A percentile compares a stretch with the other conserved stretches of the same genome.
Conservation (phyloP, 2,888 invertebrate species). For the Phasia obesa region DNA sequence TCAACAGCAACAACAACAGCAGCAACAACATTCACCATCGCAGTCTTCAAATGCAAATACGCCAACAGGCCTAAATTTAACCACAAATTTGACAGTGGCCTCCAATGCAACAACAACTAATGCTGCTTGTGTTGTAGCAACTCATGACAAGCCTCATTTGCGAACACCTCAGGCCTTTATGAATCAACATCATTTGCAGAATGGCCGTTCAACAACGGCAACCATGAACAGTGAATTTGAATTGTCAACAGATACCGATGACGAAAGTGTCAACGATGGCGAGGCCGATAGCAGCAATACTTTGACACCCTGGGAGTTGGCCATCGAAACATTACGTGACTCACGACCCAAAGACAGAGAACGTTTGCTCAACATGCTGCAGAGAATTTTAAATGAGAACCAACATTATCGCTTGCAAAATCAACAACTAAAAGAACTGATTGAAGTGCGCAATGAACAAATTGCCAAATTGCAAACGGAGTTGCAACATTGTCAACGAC, state of each 20-base stretch:
- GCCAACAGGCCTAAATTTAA: slow-evolving; percentile 67
- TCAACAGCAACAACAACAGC: slow-evolving; percentile 72
- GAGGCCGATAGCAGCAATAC: slow-evolving; percentile 82
- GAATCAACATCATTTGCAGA: slow-evolving; percentile 70
- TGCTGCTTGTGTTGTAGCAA: slow-evolving; percentile 67
- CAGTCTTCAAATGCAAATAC: slow-evolving; percentile 66
- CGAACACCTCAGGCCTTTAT: slow-evolving; percentile 62
- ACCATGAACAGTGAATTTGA: slow-evolving; percentile 85
- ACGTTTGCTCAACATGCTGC: slow-evolving; percentile 80
- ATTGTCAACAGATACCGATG: slow-evolving; percentile 88
- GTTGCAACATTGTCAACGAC: slow-evolving; percentile 79
- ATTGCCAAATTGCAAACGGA: slow-evolving; percentile 80
- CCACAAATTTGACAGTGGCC: slow-evolving; percentile 64
- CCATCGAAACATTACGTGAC: slow-evolving; percentile 80
- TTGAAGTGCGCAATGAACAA: slow-evolving; percentile 80
- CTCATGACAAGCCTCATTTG: slow-evolving; percentile 72
- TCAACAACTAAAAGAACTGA: slow-evolving; percentile 78
- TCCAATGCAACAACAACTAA: slow-evolving; percentile 64
- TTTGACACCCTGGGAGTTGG: slow-evolving; percentile 81
- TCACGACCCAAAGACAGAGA: slow-evolving; percentile 80
- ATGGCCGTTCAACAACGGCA: slow-evolving; percentile 70
- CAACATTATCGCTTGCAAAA: slow-evolving; percentile 80
- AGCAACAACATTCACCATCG: slow-evolving; percentile 76
- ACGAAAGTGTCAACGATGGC: slow-evolving; percentile 84
- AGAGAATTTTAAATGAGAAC: slow-evolving; percentile 81